Evolutionary conservation across 2,113 vertebrate species (phyloP), one percentile per base, ranked within the genome.

Genomic region (Onychostruthus taczanowskii): DNA sequence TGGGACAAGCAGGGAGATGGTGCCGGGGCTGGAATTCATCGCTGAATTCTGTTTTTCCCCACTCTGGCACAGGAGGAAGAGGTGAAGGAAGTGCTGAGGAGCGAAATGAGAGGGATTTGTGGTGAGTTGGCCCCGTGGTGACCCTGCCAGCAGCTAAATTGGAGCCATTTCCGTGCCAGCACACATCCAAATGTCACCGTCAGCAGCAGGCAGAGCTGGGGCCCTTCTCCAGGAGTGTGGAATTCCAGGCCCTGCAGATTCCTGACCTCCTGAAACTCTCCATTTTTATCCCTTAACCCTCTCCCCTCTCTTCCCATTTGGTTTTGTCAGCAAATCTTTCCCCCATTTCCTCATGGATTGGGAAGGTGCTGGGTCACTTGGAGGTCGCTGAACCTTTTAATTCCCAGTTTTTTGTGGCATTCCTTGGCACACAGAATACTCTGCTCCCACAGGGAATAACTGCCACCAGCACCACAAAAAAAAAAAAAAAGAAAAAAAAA

Each of bases 81-180:
- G 41, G 98, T 99, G 95, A 99, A 98, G 97, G 97, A 98, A 58
- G 73, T 99, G 20, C 96, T 99, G 80, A 98, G 96, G 68, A 98
- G 97, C 2, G 98, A 99, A 93, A 96, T 99, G 96, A 95, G 94
- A 58, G 94, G 97, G 64, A 98, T 97, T 94, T 99, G 98, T 6
- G 98, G 99, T 99, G 95, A 99, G 99, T 95, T 7, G 7, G 55
- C 64, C n/a, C 52, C 4, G 3, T 6, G 1, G 4, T 22, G 74
- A 84, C 91, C 61, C 87, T 22, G 43, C 35, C 63, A 37, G 70
- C 11, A 1, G 21, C 47, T 93, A 93, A 95, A 96, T 96, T 92
- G 81, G 64, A 96, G 53, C 76, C 67, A 76, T 95, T 81, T 69
- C 88, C 30, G 56, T 8, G 16, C 73, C 19, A 11, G 89, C 96